Conservation (phyloP, 2,797 vertebrate species). For the Manis javanica region DNA sequence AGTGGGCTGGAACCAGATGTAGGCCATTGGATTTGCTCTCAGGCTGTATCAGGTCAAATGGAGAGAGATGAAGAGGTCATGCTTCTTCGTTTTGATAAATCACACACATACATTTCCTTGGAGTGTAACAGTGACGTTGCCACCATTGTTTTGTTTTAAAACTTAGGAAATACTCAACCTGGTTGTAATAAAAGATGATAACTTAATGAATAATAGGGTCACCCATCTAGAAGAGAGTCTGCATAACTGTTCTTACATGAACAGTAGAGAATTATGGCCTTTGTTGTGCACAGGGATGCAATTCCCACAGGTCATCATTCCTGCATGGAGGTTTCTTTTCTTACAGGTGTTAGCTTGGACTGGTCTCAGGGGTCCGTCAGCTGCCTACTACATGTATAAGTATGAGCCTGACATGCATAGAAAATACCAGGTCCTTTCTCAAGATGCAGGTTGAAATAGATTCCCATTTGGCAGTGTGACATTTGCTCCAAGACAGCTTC, state of each 20-base stretch:
- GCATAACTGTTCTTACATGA: neutral
- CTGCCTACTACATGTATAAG: neutral
- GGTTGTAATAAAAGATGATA: neutral
- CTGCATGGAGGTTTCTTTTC: neutral
- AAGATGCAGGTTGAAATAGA: neutral
- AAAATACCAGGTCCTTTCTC: neutral
- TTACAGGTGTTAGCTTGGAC: neutral
- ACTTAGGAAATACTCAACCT: neutral
- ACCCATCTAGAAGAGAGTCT: neutral
- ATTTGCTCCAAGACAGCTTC: neutral
- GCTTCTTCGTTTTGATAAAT: conserved; percentile 4
- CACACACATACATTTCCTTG: neutral
- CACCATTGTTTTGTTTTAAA: neutral
- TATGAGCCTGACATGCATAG: neutral
- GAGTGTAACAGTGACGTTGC: neutral
- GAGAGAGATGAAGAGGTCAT: neutral
- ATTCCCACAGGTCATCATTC: neutral
- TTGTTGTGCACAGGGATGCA: neutral
- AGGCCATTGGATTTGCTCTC: neutral
- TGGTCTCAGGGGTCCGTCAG: neutral
- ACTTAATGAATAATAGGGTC: neutral
- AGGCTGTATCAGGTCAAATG: neutral
- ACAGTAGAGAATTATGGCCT: neutral
- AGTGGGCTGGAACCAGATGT: neutral
- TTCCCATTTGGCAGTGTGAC: neutral